phyloP scores from a whole-genome alignment of 2,888 invertebrate genomes.

The Nemapogon koenigi region DNA sequence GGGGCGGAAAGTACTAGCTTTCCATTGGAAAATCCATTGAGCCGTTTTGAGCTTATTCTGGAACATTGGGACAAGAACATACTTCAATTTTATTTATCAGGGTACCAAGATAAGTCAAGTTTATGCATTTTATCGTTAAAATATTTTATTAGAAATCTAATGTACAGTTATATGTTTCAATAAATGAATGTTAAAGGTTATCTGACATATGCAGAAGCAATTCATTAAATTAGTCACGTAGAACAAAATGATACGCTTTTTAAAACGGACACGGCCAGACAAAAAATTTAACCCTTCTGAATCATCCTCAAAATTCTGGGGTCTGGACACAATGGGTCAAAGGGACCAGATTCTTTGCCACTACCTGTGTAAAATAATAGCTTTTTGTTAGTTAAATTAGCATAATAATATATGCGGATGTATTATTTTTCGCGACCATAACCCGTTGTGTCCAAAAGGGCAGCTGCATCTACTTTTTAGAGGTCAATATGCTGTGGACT shows the following conservation, averaged over 20 bases:
- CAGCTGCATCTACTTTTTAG: conserved; percentile 42
- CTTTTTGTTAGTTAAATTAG: conserved; percentile 36
- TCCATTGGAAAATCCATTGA: no score
- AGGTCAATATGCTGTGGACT: conserved; percentile 55
- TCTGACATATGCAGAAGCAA: conserved; percentile 35
- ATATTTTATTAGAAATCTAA: no score
- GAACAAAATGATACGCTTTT: conserved; percentile 14
- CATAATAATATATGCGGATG: conserved; percentile 46
- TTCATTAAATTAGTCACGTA: conserved; percentile 52
- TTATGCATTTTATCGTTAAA: no score
- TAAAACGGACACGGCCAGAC: neutral
- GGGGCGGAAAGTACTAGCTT: no score
- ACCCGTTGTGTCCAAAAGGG: conserved; percentile 34
- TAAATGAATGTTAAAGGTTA: no score
- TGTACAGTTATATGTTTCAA: no score
- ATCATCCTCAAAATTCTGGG: conserved; percentile 15
- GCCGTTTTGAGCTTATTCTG: no score
- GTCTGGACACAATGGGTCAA: conserved; percentile 27
- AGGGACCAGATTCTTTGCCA: conserved; percentile 21
- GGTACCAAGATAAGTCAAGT: no score
- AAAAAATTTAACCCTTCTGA: conserved; percentile 36
- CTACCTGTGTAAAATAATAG: conserved; percentile 55
- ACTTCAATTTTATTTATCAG: no score
- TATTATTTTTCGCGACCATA: conserved; percentile 51
- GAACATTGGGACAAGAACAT: no score